Evolutionary conservation across 2,888 invertebrate genomes (phyloP).

Genomic region (Nemotelus nigrinus): DNA sequence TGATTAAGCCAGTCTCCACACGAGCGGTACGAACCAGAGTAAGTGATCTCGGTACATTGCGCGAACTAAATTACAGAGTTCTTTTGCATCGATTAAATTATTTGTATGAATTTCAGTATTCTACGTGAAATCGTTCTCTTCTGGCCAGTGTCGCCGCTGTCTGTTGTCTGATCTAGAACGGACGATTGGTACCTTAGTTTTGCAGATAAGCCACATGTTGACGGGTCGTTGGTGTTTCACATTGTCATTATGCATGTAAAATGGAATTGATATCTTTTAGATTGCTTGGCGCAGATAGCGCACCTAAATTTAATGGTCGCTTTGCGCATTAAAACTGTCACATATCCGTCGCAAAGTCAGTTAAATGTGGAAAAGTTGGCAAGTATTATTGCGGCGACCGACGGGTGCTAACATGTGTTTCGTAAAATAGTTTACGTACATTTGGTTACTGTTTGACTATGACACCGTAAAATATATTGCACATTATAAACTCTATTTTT

Average conservation of each 20-base stretch:
- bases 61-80: background rate
- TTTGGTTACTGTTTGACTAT: background rate
- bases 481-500: no score
- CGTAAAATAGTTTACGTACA: slow-evolving; percentile 8
- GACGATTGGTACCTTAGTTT: no score
- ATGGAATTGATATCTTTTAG: slow-evolving; percentile 7
- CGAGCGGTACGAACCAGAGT: no score
- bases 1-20: background rate
- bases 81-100: background rate
- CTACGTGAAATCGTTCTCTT: background rate
- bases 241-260: background rate
- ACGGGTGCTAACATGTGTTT: slow-evolving; percentile 5
- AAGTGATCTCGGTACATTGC: no score
- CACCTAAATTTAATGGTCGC: slow-evolving; percentile 29
- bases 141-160: no score
- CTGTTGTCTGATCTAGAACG: no score
- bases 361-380: background rate
- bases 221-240: background rate
- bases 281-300: slow-evolving; percentile 16
- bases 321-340: slow-evolving; percentile 30
- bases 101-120: background rate
- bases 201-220: background rate
- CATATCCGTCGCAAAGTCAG: slow-evolving; percentile 20
- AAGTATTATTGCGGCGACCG: background rate
- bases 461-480: no score